A percentile compares a stretch with the other conserved stretches of the same genome.
phyloP scores from a whole-genome alignment of 2,113 vertebrate genomes.

The Willisornis vidua region DNA sequence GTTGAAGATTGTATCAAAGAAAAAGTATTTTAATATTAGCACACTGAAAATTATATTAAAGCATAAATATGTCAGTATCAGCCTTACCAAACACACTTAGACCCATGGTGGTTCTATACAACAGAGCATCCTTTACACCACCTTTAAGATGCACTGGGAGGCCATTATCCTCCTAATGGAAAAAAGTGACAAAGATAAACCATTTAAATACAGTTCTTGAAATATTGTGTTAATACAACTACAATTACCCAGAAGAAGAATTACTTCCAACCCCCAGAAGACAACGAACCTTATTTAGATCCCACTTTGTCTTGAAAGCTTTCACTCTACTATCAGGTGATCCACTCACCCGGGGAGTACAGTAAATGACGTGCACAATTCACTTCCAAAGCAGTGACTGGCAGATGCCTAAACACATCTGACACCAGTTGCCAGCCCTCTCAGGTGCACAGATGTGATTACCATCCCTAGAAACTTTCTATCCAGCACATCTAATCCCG shows the following conservation, averaged over 20 bases:
- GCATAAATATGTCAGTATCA: neutral
- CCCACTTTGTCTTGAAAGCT: neutral
- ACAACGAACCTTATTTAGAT: neutral
- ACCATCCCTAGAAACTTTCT: neutral
- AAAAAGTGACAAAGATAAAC: neutral
- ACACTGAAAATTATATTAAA: neutral
- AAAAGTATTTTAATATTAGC: neutral
- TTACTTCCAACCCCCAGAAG: neutral
- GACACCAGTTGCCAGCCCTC: neutral
- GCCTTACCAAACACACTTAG: constrained; percentile 83
- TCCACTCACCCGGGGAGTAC: neutral
- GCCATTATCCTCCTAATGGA: constrained; percentile 87
- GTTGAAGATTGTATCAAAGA: neutral
- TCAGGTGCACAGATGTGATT: rapidly evolving
- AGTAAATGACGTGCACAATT: neutral
- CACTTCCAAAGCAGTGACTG: neutral
- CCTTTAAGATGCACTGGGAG: constrained; percentile 90
- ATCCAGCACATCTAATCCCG: neutral
- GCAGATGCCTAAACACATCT: neutral
- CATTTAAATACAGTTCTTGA: neutral
- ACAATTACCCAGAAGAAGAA: neutral
- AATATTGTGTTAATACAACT: neutral
- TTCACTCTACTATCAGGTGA: neutral
- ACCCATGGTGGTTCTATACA: constrained; percentile 84
- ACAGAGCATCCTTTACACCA: constrained; percentile 77